A percentile compares a stretch with the other conserved stretches of the same genome.
Evolutionary conservation across 2,797 vertebrate species (phyloP).

Genomic region (Galagoides demidoff): DNA sequence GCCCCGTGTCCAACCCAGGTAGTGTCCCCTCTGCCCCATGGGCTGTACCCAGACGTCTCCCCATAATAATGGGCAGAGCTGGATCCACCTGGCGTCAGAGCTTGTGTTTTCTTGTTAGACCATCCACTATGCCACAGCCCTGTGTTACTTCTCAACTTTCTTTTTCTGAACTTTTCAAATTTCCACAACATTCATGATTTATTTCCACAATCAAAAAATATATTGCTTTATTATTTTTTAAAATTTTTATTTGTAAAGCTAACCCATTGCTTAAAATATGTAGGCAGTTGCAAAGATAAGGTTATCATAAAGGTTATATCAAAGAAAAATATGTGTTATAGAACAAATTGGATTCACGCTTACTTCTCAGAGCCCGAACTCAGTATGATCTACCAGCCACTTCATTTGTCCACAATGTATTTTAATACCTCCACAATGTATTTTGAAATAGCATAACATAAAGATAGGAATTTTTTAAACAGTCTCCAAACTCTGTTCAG

Average conservation of each 20-base stretch:
- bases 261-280: conserved; percentile 1
- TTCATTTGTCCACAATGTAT: neutral
- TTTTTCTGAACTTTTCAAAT: conserved; percentile 37
- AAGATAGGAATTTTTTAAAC: conserved; percentile 18
- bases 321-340: conserved; percentile 20
- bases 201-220: neutral
- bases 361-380: conserved; percentile 15
- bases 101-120: neutral
- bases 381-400: neutral
- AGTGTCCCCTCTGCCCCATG: too few relatives aligned
- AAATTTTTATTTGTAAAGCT: conserved; percentile 20
- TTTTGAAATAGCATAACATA: neutral
- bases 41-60: too few relatives aligned
- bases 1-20: too few relatives aligned
- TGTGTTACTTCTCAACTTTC: neutral
- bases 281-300: neutral
- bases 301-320: neutral
- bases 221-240: neutral
- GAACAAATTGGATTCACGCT: neutral
- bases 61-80: neutral
- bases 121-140: neutral
- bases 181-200: neutral
- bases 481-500: neutral
- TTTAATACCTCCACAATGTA: neutral
- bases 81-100: neutral